A percentile compares a stretch with the other conserved stretches of the same genome.
These are phyloP conservation scores for Allygus modestus DNA, from an alignment of 2,888 invertebrate species.

Conservation along the genomic window DNA sequence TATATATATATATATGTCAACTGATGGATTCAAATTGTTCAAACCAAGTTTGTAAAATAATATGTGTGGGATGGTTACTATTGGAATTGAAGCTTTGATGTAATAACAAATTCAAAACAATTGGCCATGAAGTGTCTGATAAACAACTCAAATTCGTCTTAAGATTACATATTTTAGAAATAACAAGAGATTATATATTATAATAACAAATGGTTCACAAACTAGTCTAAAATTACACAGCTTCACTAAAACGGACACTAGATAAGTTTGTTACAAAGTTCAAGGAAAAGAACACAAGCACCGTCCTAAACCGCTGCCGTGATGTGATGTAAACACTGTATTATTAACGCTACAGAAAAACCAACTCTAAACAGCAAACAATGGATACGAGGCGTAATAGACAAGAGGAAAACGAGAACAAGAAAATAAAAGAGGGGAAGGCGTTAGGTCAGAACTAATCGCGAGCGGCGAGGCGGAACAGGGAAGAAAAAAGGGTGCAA, in stretches of 20 bases:
- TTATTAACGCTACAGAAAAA: slow-evolving; percentile 24
- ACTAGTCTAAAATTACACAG: not conserved
- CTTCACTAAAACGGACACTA: not conserved
- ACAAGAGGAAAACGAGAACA: not conserved
- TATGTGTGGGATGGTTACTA: too few relatives aligned
- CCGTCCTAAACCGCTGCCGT: not conserved
- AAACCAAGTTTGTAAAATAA: too few relatives aligned
- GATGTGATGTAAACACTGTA: slow-evolving; percentile 1
- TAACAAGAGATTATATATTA: too few relatives aligned
- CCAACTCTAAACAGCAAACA: slow-evolving; percentile 4
- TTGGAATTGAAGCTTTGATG: too few relatives aligned
- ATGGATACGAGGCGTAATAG: slow-evolving; percentile 12
- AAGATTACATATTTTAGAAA: too few relatives aligned
- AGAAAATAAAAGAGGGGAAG: slow-evolving; percentile 24
- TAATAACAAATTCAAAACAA: too few relatives aligned
- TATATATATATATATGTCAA: too few relatives aligned
- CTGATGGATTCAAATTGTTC: too few relatives aligned
- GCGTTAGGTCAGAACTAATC: slow-evolving; percentile 50
- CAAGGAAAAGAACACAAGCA: not conserved
- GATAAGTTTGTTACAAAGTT: not conserved
- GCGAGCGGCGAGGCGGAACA: slow-evolving; percentile 28
- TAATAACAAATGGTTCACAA: too few relatives aligned
- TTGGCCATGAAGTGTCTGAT: too few relatives aligned
- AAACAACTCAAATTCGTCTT: too few relatives aligned
- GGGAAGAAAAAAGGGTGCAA: slow-evolving; percentile 18